Percentiles rank a stretch among this genome's conserved stretches.
phyloP scores from a whole-genome alignment of 2,888 invertebrate species.

The Ypsolopha sequella region DNA sequence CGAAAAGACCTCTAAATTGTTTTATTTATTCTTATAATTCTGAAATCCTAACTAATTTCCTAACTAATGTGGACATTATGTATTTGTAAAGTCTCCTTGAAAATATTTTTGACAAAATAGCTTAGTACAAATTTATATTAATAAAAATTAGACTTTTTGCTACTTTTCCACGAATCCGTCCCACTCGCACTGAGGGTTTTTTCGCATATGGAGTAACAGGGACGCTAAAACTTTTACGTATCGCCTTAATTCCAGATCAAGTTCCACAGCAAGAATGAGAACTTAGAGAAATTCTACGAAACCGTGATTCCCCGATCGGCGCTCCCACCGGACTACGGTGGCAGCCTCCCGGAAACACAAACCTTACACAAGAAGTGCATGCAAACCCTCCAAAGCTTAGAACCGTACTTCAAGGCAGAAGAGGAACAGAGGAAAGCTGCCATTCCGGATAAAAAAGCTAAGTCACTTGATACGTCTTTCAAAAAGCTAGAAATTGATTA shows the following conservation, averaged over 20 bases:
- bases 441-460: conserved; percentile 52
- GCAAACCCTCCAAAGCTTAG: conserved; percentile 37
- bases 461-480: conserved; percentile 77
- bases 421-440: conserved; percentile 51
- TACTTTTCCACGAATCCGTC: no score
- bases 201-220: no score
- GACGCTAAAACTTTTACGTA: no score
- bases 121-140: no score
- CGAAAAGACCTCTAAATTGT: no score
- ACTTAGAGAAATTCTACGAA: conserved; percentile 67
- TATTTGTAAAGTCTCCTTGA: no score
- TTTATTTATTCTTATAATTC: no score
- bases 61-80: no score
- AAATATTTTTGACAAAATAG: no score
- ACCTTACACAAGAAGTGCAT: conserved; percentile 52
- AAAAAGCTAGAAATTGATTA: conserved; percentile 80
- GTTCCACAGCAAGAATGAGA: conserved; percentile 68
- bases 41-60: no score
- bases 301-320: conserved; percentile 67
- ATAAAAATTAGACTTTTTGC: no score
- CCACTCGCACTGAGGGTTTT: no score
- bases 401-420: conserved; percentile 50
- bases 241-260: conserved; percentile 63
- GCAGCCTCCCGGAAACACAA: conserved; percentile 62
- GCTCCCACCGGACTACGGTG: conserved; percentile 74